Evolutionary conservation across 2,888 invertebrate genomes (phyloP), one percentile per base, ranked within the genome.

Genomic region (Coecobrya sp.): DNA sequence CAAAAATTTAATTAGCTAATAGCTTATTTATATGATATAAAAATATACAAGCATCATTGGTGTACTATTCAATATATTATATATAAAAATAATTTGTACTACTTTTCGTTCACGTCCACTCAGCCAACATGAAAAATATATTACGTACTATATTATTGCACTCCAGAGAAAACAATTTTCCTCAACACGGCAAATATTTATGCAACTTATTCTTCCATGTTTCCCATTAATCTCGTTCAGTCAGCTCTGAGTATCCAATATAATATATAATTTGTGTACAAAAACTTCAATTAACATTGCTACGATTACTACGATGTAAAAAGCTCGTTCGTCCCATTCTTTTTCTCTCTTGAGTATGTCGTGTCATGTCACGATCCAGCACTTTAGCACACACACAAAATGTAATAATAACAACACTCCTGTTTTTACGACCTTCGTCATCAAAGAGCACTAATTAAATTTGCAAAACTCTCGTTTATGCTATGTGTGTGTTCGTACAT

Each of bases 1-100:
- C 10, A 70, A 79, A 92, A 92, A 84, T 88, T 36, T 88, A 92
- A 89, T 92, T 92, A 92, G 89, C 81, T 92, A 86, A 92, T 92
- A 85, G 89, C 45, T 52, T 81, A 30, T 85, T 55, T 87, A 52
- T 79, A n/a, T 65, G n/a, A n/a, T n/a, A n/a, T n/a, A n/a, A n/a
- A n/a, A n/a, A n/a, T n/a, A n/a, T n/a, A n/a, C n/a, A n/a, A n/a
- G n/a, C n/a, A n/a, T n/a, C n/a, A n/a, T n/a, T n/a, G n/a, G n/a
- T n/a, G n/a, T n/a, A n/a, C n/a, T n/a, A 68, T 52, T 49, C 1
- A 16, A n/a, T 62, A 62, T 55, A 85, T 85, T 62, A 62, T 16
- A 27, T 59, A 59, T 7, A 62, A 4, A 27, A 25, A 22, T 27
- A 11, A 5, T 65, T 0, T 19, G 22, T 73, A 45, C 25, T 22